Evolutionary conservation across 1,140 invertebrate species (phyloP).

Genomic region (Brachionus angularis): DNA sequence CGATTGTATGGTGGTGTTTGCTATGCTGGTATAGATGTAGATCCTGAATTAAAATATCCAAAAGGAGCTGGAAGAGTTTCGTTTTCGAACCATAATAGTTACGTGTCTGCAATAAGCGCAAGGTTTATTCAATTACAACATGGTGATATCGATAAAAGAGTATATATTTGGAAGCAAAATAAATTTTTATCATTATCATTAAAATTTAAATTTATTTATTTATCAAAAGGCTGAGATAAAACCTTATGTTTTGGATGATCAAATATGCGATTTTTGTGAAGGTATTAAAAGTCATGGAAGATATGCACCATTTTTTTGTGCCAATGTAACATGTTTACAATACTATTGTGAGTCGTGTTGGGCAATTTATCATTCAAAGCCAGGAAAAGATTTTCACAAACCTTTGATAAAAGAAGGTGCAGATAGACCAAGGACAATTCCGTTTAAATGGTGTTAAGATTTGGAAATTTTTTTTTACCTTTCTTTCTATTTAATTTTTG

Average conservation of each 20-base stretch:
- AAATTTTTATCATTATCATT: background rate
- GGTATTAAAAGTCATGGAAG: slow-evolving; percentile 91
- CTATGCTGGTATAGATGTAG: slow-evolving; percentile 98
- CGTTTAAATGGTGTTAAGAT: slow-evolving; percentile 36
- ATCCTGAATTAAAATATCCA: slow-evolving; percentile 97
- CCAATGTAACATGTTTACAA: slow-evolving; percentile 95
- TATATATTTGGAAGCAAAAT: background rate
- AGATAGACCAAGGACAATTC: slow-evolving; percentile 65
- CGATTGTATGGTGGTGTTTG: slow-evolving; percentile 94
- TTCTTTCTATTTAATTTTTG: background rate
- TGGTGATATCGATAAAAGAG: slow-evolving; percentile 96
- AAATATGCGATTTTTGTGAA: slow-evolving; percentile 99
- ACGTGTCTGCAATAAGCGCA: slow-evolving; percentile 96
- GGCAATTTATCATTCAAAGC: slow-evolving; percentile 92
- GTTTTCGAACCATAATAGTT: slow-evolving; percentile 97
- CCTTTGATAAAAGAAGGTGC: slow-evolving; percentile 97
- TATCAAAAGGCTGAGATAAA: slow-evolving; percentile 78
- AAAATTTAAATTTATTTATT: background rate
- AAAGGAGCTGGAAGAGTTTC: slow-evolving; percentile 97
- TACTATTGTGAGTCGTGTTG: slow-evolving; percentile 99
- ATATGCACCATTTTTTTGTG: slow-evolving; percentile 98
- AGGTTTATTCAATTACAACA: slow-evolving; percentile 97
- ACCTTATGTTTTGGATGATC: slow-evolving; percentile 97
- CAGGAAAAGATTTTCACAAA: slow-evolving; percentile 95
- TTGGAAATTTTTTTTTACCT: background rate